A percentile compares a stretch with the other conserved stretches of the same genome.
Evolutionary conservation across 2,797 vertebrate species (phyloP).

Genomic region (Poeciliopsis turneri): DNA sequence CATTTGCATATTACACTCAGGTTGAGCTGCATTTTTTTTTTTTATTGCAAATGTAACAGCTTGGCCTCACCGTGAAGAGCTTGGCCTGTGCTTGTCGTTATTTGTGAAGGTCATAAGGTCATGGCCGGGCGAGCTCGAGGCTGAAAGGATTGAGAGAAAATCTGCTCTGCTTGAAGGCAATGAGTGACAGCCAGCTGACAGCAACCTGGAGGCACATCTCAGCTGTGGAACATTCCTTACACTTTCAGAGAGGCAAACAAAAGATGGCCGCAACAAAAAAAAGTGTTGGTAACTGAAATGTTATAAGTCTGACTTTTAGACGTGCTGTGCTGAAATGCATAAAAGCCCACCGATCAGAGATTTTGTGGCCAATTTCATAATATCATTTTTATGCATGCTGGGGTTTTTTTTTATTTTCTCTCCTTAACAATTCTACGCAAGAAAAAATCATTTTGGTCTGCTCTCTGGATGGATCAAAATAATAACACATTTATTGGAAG

Average conservation of each 20-base stretch:
- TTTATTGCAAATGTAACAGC: neutral
- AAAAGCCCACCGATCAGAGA: neutral
- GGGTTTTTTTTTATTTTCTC: neutral
- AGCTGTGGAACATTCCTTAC: slow-evolving; percentile 33
- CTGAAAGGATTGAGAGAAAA: slow-evolving; percentile 31
- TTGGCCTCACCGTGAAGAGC: neutral
- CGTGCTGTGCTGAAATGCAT: neutral
- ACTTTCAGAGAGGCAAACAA: slow-evolving; percentile 9
- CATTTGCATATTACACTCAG: neutral
- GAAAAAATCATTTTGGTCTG: neutral
- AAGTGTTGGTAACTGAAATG: neutral
- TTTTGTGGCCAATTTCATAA: neutral
- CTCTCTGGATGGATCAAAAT: neutral
- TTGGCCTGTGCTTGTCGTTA: slow-evolving; percentile 5
- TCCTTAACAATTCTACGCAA: neutral
- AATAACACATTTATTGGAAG: neutral
- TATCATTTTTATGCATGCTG: neutral
- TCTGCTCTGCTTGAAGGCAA: slow-evolving; percentile 24
- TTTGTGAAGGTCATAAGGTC: slow-evolving; percentile 37
- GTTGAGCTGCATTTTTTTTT: neutral
- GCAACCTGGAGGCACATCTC: slow-evolving; percentile 35
- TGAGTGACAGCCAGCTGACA: slow-evolving; percentile 68
- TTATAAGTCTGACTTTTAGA: neutral
- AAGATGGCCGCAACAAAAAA: neutral
- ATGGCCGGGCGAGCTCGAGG: slow-evolving; percentile 16